Base-by-base conservation (phyloP, 2,797 vertebrate species). In the Ptychadena robeensis region DNA sequence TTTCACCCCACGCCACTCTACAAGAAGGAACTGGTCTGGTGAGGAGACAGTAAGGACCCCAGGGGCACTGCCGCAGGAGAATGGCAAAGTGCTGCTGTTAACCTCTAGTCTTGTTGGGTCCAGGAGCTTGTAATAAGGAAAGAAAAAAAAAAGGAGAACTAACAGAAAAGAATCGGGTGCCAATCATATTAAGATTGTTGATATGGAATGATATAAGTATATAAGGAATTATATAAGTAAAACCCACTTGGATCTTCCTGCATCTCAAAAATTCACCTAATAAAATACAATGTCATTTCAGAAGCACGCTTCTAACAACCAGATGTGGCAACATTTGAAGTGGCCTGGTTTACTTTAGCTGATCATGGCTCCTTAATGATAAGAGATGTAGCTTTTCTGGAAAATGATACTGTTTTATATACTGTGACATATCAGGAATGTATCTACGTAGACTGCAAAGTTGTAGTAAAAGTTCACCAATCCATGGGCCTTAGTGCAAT, bases 1-100 rank as follows among this genome's bases (percentile, higher is more conserved):
- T 76, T 80, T 80, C 71, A 80, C 77, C 82, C 78, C 65, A 64
- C 53, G 32, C 71, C 25, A 34, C 65, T 75, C 35, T 70, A 61
- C 82, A 85, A 64, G 82, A 85, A 68, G 64, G 14, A 38, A 85
- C 82, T 70, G 82, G 78, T 80, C 61, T 71, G 53, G 63, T 31
- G 8, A 2, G 3, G 38, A 44, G 66, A 18, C 18, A 48, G 68
- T 34, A 7, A 18, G n/a, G 57, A 27, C 9, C 37, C 34, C 18
- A 25, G 44, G 44, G 73, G 75, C 38, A 25, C 37, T 31, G 70
- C 35, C 15, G 27, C 65, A 22, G 4, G 44, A 44, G 18, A 6
- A 10, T 1, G 11, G 2, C 25, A 35, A 31, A 15, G 35, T 57
- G 35, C 72, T n/a, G 28, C 9, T 11, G 15, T 53, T 35, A 28